These are phyloP conservation scores for Lycaon pictus DNA, from an alignment of 2,113 vertebrate species.

Conservation along the genomic window DNA sequence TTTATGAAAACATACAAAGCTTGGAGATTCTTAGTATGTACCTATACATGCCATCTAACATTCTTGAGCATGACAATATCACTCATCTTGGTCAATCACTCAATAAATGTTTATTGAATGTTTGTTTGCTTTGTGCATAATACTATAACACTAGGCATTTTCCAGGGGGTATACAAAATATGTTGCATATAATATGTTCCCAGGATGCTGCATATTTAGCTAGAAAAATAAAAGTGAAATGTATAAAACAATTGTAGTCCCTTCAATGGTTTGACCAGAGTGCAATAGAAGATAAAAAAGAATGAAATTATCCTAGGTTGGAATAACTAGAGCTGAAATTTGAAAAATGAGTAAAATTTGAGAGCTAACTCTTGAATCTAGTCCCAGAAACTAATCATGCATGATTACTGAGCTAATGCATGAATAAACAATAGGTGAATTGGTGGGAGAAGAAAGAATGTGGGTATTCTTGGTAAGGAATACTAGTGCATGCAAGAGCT, in stretches of 20 bases:
- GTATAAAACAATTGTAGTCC: neutral
- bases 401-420: neutral
- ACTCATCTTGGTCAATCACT: neutral
- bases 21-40: neutral
- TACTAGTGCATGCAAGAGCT: neutral
- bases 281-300: neutral
- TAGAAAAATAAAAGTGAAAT: constrained; percentile 4
- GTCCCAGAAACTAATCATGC: neutral
- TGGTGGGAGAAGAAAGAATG: neutral
- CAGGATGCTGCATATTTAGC: neutral
- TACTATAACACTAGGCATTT: neutral
- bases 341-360: neutral
- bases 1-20: neutral
- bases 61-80: neutral
- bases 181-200: neutral
- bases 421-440: neutral
- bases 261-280: neutral
- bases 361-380: neutral
- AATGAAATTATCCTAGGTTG: neutral
- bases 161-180: neutral
- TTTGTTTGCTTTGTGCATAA: neutral
- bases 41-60: neutral
- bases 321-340: neutral
- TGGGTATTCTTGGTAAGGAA: neutral
- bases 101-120: neutral